phyloP scores from a whole-genome alignment of 2,888 invertebrate genomes.

The Axea sp. region DNA sequence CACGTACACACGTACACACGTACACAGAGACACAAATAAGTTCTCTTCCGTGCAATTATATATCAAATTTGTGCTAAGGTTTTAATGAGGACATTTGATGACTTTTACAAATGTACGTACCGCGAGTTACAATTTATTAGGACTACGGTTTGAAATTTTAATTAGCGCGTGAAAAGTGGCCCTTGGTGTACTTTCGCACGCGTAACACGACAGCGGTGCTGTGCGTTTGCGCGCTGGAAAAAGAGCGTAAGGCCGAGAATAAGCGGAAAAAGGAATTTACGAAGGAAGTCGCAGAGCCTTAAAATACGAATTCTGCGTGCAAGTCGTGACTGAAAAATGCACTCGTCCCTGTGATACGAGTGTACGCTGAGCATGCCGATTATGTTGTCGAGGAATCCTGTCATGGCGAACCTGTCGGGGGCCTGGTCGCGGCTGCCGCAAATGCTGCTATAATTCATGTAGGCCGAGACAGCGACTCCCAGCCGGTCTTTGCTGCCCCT shows the following conservation, averaged over 20 bases:
- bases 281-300: too few species aligned
- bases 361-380: constrained; percentile 86
- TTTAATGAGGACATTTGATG: constrained; percentile 35
- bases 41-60: constrained; percentile 50
- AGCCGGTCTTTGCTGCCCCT: constrained; percentile 92
- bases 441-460: constrained; percentile 96
- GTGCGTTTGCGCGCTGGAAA: too few species aligned
- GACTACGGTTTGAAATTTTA: too few species aligned
- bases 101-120: neutral
- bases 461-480: constrained; percentile 93
- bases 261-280: too few species aligned
- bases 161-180: too few species aligned
- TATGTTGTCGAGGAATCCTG: constrained; percentile 91
- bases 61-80: constrained; percentile 34
- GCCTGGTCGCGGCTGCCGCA: constrained; percentile 90
- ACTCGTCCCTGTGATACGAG: constrained; percentile 85
- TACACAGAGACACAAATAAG: constrained; percentile 18
- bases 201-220: too few species aligned
- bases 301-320: too few species aligned
- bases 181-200: too few species aligned
- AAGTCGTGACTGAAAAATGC: constrained; percentile 36
- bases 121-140: too few species aligned
- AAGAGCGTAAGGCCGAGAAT: too few species aligned
- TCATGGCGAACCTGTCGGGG: constrained; percentile 95
- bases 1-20: neutral